Evolutionary conservation across 1,140 invertebrate species (phyloP).

Genomic region (Diuraphis noxia): DNA sequence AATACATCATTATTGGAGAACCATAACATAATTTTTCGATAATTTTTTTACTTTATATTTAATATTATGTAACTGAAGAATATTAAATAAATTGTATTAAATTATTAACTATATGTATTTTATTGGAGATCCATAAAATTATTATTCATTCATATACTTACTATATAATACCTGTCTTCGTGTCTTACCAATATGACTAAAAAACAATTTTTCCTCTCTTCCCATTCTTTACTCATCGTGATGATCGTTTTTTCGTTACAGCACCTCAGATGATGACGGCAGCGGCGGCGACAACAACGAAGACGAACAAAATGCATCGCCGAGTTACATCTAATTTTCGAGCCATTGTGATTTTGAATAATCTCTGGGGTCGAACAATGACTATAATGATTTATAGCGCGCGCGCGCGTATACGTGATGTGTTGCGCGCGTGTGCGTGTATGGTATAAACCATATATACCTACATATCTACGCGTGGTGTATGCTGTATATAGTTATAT

Average conservation of each 20-base stretch:
- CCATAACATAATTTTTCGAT: too few relatives aligned
- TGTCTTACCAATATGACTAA: too few relatives aligned
- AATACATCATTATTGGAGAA: too few relatives aligned
- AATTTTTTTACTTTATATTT: too few relatives aligned
- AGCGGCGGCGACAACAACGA: neutral
- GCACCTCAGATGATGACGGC: neutral
- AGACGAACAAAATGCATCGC: slow-evolving; percentile 42
- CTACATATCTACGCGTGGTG: neutral
- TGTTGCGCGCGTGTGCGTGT: neutral
- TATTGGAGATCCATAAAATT: too few relatives aligned
- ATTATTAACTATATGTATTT: too few relatives aligned
- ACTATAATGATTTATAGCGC: slow-evolving; percentile 46
- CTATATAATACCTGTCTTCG: too few relatives aligned
- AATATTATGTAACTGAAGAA: too few relatives aligned
- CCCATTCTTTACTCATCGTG: neutral
- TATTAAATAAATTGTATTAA: too few relatives aligned
- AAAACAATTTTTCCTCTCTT: neutral
- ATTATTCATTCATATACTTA: too few relatives aligned
- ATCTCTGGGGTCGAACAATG: slow-evolving; percentile 45
- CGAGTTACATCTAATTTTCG: slow-evolving; percentile 52
- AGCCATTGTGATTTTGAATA: slow-evolving; percentile 52
- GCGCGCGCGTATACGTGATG: neutral
- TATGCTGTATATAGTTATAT: neutral
- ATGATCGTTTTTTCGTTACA: slow-evolving; percentile 31
- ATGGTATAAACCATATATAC: neutral